Base-by-base conservation (phyloP, 1,140 invertebrate genomes). In the Nymphalis io region DNA sequence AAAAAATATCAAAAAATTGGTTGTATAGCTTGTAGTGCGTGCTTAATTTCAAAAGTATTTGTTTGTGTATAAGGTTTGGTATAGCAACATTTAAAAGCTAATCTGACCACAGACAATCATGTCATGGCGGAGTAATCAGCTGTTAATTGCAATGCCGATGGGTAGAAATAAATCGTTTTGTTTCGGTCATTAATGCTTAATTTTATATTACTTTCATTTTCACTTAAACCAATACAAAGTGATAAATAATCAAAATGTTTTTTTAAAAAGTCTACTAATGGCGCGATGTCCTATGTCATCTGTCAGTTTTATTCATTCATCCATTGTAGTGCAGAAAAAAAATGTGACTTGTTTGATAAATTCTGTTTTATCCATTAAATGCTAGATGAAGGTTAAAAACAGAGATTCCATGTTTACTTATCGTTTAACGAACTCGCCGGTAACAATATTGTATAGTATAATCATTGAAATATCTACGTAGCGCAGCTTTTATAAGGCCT, bases 101-200 rank as follows among this genome's bases (percentile, higher is more conserved):
- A 33, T 15, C 51, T 6, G 16, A 68, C 75, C 80, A 78, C 51
- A 80, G 74, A 81, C 70, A 80, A 76, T 74, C 82, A 55, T 83
- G 84, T 82, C 83, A 89, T 91, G 88, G 89, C 89, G 87, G 83
- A 88, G 83, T 91, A 91, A 91, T 91, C 89, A 91, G 89, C 89
- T 91, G 89, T 88, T 91, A 91, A 89, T 89, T 89, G 87, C 87
- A 85, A 88, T 89, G 85, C 82, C 82, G 86, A 82, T 78, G 81
- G 87, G 79, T 83, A 81, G 71, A 79, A 83, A 74, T 81, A 80
- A 80, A 80, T 81, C 84, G 69, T 83, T 83, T 87, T 67, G 40
- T 78, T 78, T 76, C 72, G 62, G 33, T 70, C 59, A 72, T 39
- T 71, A 77, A 74, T 76, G 57, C 68, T 55, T 70, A 63, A 64